A percentile compares a stretch with the other conserved stretches of the same genome.
Evolutionary conservation across 2,888 invertebrate species (phyloP).

Genomic region (Cryptophagus acutangulus): DNA sequence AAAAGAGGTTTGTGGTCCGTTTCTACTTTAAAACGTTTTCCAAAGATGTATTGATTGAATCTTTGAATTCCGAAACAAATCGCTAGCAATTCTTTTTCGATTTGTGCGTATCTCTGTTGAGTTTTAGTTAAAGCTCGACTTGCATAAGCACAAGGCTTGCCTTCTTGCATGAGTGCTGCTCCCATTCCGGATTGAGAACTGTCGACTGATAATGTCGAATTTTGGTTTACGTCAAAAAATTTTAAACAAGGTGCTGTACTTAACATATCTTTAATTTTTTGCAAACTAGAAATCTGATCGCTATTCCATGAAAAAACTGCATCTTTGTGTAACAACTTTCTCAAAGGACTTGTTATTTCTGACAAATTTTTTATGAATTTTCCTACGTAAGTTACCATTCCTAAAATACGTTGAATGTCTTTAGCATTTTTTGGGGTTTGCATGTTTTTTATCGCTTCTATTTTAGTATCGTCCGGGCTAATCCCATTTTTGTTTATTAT

Average conservation of each 20-base stretch:
- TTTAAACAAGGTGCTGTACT: constrained; percentile 8
- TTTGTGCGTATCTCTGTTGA: constrained; percentile 11
- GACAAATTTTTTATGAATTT: constrained; percentile 17
- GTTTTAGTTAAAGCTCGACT: constrained; percentile 12
- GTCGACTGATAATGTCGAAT: constrained; percentile 14
- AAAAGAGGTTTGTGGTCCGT: constrained; percentile 23
- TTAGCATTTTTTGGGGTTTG: constrained; percentile 12
- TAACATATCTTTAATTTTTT: constrained; percentile 12
- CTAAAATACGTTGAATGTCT: constrained; percentile 17
- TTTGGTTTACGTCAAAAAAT: constrained; percentile 11
- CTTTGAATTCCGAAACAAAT: constrained; percentile 7
- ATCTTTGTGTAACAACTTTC: constrained; percentile 10
- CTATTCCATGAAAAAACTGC: constrained; percentile 6
- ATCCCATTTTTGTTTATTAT: constrained; percentile 5
- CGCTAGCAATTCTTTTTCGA: constrained; percentile 9
- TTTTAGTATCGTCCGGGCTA: constrained; percentile 8
- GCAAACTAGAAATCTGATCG: constrained; percentile 7
- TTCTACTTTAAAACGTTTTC: constrained; percentile 17
- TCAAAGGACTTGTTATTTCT: constrained; percentile 4
- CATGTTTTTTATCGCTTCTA: constrained; percentile 14
- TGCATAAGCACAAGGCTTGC: constrained; percentile 5
- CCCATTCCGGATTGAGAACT: constrained; percentile 12
- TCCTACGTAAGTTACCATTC: constrained; percentile 17
- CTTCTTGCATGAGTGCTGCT: constrained; percentile 14
- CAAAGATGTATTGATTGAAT: constrained; percentile 9